A percentile compares a stretch with the other conserved stretches of the same genome.
These are phyloP conservation scores for Palythoa heliodiscus DNA, from an alignment of 92 coral and sea anemone genomes.

Conservation along the genomic window DNA sequence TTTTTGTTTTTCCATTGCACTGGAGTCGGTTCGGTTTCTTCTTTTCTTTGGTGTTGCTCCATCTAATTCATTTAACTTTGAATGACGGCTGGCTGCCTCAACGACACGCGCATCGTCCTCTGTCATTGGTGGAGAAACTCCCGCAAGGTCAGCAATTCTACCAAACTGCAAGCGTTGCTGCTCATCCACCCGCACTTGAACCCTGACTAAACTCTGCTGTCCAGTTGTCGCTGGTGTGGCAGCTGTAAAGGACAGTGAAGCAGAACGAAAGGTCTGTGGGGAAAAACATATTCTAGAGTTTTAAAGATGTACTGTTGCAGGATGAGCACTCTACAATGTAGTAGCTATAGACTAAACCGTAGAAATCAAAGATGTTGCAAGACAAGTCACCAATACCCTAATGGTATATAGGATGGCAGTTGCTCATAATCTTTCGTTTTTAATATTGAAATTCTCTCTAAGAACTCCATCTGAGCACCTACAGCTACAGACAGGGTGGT, in stretches of 20 bases:
- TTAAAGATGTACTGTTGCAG: too few species aligned
- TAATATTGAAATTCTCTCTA: too few species aligned
- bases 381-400: too few species aligned
- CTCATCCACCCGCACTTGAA: conserved; percentile 88
- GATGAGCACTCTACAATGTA: too few species aligned
- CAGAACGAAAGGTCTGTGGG: conserved; percentile 78
- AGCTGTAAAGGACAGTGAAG: conserved; percentile 45
- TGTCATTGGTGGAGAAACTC: conserved; percentile 80
- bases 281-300: neutral
- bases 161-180: conserved; percentile 73
- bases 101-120: conserved; percentile 52
- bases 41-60: conserved; percentile 47
- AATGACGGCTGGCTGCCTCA: conserved; percentile 56
- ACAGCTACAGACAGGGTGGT: too few species aligned
- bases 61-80: conserved; percentile 48
- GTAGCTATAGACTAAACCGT: too few species aligned
- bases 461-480: too few species aligned
- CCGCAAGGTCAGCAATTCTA: conserved; percentile 84
- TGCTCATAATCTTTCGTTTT: too few species aligned
- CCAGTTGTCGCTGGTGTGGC: conserved; percentile 72
- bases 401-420: too few species aligned
- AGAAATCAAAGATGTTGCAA: too few species aligned
- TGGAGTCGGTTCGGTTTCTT: conserved; percentile 16
- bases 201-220: conserved; percentile 72
- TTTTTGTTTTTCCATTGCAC: conserved; percentile 26